These are phyloP conservation scores for Amblyopsis hoosieri DNA, from an alignment of 2,797 vertebrate genomes.

Conservation along the genomic window DNA sequence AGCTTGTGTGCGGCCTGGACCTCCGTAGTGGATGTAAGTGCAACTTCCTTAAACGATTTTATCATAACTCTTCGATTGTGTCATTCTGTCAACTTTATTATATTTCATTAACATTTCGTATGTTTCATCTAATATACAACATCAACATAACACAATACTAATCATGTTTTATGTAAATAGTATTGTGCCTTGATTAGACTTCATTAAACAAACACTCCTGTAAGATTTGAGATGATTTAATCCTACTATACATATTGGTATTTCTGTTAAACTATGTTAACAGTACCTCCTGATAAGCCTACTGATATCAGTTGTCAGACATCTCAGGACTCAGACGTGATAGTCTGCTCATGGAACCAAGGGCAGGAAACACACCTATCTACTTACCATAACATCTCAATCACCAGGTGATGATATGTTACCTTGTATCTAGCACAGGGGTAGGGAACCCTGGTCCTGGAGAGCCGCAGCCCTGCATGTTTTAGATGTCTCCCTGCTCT, in stretches of 20 bases:
- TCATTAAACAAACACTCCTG: background rate
- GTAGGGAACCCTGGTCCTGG: too few species aligned
- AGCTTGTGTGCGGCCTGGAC: constrained; percentile 69
- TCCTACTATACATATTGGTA: background rate
- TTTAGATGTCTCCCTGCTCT: too few species aligned
- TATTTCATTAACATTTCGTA: background rate
- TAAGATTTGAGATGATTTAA: background rate
- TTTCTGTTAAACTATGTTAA: background rate
- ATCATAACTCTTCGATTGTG: background rate
- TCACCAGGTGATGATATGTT: constrained; percentile 57
- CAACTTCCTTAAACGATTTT: background rate
- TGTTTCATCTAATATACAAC: background rate
- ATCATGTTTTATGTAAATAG: background rate
- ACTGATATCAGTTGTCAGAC: constrained; percentile 63
- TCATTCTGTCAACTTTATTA: background rate
- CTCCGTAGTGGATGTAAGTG: constrained; percentile 69
- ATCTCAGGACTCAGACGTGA: constrained; percentile 36
- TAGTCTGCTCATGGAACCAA: constrained; percentile 68
- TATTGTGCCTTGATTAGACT: background rate
- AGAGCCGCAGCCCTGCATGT: too few species aligned
- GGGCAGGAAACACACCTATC: constrained; percentile 59
- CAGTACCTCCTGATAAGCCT: constrained; percentile 75
- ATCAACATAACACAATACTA: background rate
- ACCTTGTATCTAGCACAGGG: background rate
- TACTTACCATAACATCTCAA: constrained; percentile 61